Evolutionary conservation across 1,140 invertebrate species (phyloP).

Genomic region (Melanaphis sacchari): DNA sequence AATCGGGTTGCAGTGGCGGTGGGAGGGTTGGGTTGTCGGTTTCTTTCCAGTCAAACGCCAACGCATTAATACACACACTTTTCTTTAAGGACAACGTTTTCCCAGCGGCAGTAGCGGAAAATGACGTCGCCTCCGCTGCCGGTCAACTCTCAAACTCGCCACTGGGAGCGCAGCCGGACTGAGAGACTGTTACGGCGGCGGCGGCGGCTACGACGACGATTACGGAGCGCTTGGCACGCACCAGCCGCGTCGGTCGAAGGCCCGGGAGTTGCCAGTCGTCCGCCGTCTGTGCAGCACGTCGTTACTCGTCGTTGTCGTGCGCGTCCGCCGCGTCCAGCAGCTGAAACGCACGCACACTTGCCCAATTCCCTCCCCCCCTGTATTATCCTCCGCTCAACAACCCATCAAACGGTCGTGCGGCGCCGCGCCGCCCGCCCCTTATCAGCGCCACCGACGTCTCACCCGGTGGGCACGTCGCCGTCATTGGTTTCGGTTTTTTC

Average conservation of each 20-base stretch:
- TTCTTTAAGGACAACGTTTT: background rate
- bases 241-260: background rate
- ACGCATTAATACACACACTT: background rate
- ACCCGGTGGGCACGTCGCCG: background rate
- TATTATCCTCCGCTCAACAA: background rate
- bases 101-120: background rate
- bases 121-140: background rate
- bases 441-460: conserved; percentile 4
- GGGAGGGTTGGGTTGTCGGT: background rate
- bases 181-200: background rate
- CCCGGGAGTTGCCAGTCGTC: background rate
- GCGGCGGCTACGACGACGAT: too few relatives aligned
- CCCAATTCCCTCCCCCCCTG: too few relatives aligned
- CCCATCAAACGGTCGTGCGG: background rate
- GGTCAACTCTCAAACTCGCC: background rate
- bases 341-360: background rate
- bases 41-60: background rate
- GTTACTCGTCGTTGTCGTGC: background rate
- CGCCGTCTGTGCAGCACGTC: background rate
- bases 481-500: background rate
- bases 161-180: background rate
- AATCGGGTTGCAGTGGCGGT: background rate
- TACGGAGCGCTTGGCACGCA: background rate
- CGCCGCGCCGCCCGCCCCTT: background rate
- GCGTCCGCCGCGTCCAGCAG: background rate